phyloP scores from a whole-genome alignment of 2,797 vertebrate species.

The Micropoecilia bifurca region DNA sequence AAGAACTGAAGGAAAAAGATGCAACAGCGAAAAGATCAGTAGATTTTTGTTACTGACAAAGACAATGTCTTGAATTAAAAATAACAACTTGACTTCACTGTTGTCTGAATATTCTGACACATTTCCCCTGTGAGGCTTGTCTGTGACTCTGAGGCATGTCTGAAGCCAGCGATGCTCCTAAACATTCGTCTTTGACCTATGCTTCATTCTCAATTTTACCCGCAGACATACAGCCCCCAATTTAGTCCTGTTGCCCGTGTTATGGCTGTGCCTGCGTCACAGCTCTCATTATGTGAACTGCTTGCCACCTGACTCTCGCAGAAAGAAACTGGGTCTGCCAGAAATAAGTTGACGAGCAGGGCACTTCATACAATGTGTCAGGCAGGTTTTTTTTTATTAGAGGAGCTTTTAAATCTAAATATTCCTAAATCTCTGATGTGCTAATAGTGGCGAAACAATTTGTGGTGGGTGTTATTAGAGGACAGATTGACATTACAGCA shows the following conservation, averaged over 20 bases:
- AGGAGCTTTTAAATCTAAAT: neutral
- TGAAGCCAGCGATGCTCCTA: neutral
- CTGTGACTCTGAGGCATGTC: neutral
- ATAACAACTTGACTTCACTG: neutral
- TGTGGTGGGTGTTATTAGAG: neutral
- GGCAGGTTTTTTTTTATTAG: conserved; percentile 24
- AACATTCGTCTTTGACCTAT: neutral
- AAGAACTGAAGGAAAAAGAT: neutral
- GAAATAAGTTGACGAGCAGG: conserved; percentile 51
- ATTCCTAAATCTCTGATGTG: neutral
- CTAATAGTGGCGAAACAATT: neutral
- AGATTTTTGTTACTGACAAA: neutral
- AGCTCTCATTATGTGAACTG: conserved; percentile 50
- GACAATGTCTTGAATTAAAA: neutral
- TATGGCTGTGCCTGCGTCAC: conserved; percentile 23
- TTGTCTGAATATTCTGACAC: neutral
- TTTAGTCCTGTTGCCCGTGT: conserved; percentile 14
- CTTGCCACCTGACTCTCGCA: conserved; percentile 53
- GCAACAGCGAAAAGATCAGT: neutral
- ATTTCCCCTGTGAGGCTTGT: neutral
- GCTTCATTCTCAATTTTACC: neutral
- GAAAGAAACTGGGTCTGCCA: conserved; percentile 44
- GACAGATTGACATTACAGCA: conserved; percentile 1
- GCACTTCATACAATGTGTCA: conserved; percentile 20
- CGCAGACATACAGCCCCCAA: neutral